Evolutionary conservation across 1,140 invertebrate genomes (phyloP).

Genomic region (Liolophura sinensis): DNA sequence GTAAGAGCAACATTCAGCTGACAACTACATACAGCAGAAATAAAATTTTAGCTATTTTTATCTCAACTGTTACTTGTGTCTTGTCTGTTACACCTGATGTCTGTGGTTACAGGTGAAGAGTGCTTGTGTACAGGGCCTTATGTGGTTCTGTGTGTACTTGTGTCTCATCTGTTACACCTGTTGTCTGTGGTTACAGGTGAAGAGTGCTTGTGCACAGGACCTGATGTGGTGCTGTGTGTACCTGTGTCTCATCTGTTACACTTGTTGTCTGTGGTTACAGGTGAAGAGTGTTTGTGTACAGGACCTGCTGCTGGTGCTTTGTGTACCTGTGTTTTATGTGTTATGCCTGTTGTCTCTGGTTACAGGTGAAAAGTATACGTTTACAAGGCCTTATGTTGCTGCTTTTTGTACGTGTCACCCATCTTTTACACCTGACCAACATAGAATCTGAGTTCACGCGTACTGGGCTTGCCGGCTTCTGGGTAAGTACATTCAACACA

Average conservation of each 20-base stretch:
- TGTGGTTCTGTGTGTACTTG: too few species aligned
- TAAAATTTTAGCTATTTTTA: too few species aligned
- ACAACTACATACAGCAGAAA: too few species aligned
- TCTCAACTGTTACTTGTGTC: too few species aligned
- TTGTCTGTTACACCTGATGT: too few species aligned
- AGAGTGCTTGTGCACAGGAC: neutral
- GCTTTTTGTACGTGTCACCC: constrained; percentile 73
- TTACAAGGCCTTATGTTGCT: constrained; percentile 32
- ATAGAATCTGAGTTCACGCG: constrained; percentile 83
- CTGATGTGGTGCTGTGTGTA: neutral
- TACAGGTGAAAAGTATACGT: constrained; percentile 32
- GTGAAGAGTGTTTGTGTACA: neutral
- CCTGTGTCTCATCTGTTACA: neutral
- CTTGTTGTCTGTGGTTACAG: neutral
- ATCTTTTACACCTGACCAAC: constrained; percentile 77
- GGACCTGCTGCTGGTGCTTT: neutral
- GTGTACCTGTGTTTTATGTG: neutral
- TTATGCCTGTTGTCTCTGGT: constrained; percentile 2
- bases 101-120: too few species aligned
- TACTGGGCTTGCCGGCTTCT: constrained; percentile 86
- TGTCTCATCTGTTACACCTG: neutral
- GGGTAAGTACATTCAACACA: constrained; percentile 60
- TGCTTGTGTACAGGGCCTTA: too few species aligned
- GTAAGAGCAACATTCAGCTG: constrained; percentile 12
- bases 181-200: neutral